Evolutionary conservation across 92 coral and sea anemone species (phyloP), one percentile per base, ranked within the genome.

Genomic region (Bergia sp.): DNA sequence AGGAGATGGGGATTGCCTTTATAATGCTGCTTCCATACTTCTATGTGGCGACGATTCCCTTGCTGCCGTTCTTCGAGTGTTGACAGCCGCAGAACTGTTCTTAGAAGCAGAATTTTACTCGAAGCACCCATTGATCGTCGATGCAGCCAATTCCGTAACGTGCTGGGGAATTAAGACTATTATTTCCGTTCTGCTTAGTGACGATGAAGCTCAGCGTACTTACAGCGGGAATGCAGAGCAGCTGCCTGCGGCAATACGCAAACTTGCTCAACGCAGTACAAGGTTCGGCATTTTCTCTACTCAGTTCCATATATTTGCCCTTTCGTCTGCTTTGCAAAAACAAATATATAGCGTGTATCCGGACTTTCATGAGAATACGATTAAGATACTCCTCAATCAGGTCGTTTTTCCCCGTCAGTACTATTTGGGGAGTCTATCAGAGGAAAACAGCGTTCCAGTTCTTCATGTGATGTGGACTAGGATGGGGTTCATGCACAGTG

Each of bases 331-430:
- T 41, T 85, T 88, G 7, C 41, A 49, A n/a, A 83, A 43, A 39
- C 85, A 73, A 12, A 78, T 88, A 2, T 77, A 76, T 88, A 47
- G 85, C 16, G 90, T 88, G 11, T 88, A 88, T 80, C 90, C 90
- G 11, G 90, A 77, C 40, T 86, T 49, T 29, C 88, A 84, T 15
- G 88, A 66, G 77, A 10, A 40, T n/a, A 41, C 73, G 8, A 58
- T 53, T 47, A 66, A 71, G 16, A n/a, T 82, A 15, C 29, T 88
- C 3, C 61, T 77, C 16, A 83, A 88, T 36, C 76, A 76, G 50
- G 23, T 88, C 13, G 41, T 79, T 11, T 66, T 65, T 49, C 90
- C 86, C 21, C 90, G 86, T 36, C 75, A 88, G 67, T 13, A 81
- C 21, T 53, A 44, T 38, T 71, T 71, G 76, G 76, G 39, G 13